Conservation (phyloP, 2,113 vertebrate species). For the Apeltes quadracus region DNA sequence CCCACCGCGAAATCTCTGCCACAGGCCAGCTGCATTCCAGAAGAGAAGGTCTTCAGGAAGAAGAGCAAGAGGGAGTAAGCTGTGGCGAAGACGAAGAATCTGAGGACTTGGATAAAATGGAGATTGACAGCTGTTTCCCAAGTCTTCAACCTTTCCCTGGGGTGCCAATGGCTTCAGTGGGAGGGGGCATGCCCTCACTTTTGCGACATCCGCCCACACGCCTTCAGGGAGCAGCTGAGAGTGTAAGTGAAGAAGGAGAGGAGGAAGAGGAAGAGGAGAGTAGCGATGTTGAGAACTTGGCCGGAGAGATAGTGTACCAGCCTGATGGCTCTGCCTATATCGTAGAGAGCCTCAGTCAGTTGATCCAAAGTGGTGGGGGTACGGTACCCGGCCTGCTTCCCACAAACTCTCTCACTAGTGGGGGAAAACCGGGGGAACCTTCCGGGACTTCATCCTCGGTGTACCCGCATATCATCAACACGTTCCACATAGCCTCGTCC, state of each 20-base stretch:
- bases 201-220: slow-evolving; percentile 77
- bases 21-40: slow-evolving; percentile 74
- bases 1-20: slow-evolving; percentile 69
- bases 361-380: slow-evolving; percentile 90
- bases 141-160: slow-evolving; percentile 84
- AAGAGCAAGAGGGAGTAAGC: slow-evolving; percentile 85
- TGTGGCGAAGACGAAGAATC: slow-evolving; percentile 90
- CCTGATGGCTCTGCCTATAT: slow-evolving; percentile 98
- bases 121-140: slow-evolving; percentile 85
- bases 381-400: slow-evolving; percentile 84
- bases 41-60: slow-evolving; percentile 83
- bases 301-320: slow-evolving; percentile 99
- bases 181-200: slow-evolving; percentile 80
- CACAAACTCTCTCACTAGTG: slow-evolving; percentile 87
- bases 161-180: slow-evolving; percentile 77
- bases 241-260: slow-evolving; percentile 92
- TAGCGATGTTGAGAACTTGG: slow-evolving; percentile 99
- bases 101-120: slow-evolving; percentile 93
- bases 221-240: slow-evolving; percentile 81
- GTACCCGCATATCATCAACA: slow-evolving; percentile 99
- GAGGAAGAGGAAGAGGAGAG: slow-evolving; percentile 91
- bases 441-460: slow-evolving; percentile 90
- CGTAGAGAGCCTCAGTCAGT: slow-evolving; percentile 97
- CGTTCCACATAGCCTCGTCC: slow-evolving; percentile 99
- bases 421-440: slow-evolving; percentile 83